phyloP scores from a whole-genome alignment of 37 sponge, comb jelly and placozoan genomes.

The Halisarca cf. caerulea region DNA sequence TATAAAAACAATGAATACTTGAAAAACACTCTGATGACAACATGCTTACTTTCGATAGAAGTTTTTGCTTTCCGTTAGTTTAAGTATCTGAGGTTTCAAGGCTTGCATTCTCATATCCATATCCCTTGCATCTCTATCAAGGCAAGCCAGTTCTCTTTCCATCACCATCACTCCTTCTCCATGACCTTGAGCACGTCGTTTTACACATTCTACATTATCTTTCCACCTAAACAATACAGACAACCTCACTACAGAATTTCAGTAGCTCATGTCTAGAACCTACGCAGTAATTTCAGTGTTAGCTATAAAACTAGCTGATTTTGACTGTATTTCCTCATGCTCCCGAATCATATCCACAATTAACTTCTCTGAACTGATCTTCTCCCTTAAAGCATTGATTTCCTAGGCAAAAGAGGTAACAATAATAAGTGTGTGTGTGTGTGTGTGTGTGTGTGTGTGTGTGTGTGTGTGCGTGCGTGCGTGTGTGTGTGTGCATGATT shows the following conservation, averaged over 20 bases:
- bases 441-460: too few relatives aligned
- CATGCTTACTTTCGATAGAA: neutral
- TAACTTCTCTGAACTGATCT: neutral
- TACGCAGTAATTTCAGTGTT: neutral
- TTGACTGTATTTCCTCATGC: neutral
- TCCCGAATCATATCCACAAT: neutral
- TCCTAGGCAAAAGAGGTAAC: neutral
- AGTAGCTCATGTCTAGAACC: too few relatives aligned
- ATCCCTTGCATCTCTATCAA: slow-evolving; percentile 19
- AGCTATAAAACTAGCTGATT: neutral
- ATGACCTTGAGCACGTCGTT: slow-evolving; percentile 15
- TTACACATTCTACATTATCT: slow-evolving; percentile 5
- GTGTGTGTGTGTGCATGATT: too few relatives aligned
- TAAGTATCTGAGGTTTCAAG: slow-evolving; percentile 19
- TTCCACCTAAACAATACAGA: slow-evolving; percentile 13
- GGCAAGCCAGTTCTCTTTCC: neutral
- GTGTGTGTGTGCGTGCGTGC: too few relatives aligned
- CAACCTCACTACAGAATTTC: too few relatives aligned
- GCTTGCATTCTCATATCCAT: slow-evolving; percentile 26
- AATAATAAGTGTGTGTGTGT: too few relatives aligned
- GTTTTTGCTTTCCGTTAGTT: slow-evolving; percentile 14
- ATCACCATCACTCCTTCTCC: slow-evolving; percentile 8
- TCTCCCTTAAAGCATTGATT: slow-evolving; percentile 12
- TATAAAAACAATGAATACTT: neutral
- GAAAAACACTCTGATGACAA: neutral